Base-by-base conservation (phyloP, 2,113 vertebrate species). In the Hyla sarda region DNA sequence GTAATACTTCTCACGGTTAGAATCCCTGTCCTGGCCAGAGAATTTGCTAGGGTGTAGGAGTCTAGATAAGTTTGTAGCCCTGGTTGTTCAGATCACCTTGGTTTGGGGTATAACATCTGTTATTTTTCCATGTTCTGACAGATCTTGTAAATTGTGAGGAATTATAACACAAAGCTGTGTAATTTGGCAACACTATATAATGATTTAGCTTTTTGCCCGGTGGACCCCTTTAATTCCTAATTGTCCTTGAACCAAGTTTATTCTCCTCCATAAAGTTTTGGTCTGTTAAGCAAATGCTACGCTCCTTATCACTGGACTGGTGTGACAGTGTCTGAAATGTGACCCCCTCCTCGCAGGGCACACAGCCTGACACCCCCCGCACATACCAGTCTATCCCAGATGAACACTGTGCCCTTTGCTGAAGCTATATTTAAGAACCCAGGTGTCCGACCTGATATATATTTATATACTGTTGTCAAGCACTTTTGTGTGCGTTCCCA, bases 401-500 rank as follows among this genome's bases (percentile, higher is more conserved):
- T 71, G 84, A 78, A 48, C 56, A 25, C 10, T 23, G 48, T 58
- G 47, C 48, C 52, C 84, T 80, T 80, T 28, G 30, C 25, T 52
- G 32, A 8, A 30, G 65, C 32, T 86, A 58, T 56, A 72, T 69
- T 72, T 86, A 80, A 9, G 30, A 32, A 11, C 54, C 8, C 37
- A 48, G 82, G 71, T 84, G 82, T 12, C 58, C 4, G 30, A 23
- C 28, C 7, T 47, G 37, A 34, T n/a, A n/a, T 34, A 0, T 23
- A 12, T 21, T 32, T 48, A 25, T 10, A 28, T 45, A 8, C 37
- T 65, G 34, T 47, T 16, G n/a, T 62, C 28, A 14, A 19, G 28
- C 25, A 16, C 3, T 14, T 25, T 25, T n/a, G 56, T 8, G 23
- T 12, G n/a, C 25, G n/a, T 23, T 62, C n/a, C 58, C 58, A 25